Conservation (phyloP, 2,113 vertebrate genomes). For the Brachypteracias leptosomus region DNA sequence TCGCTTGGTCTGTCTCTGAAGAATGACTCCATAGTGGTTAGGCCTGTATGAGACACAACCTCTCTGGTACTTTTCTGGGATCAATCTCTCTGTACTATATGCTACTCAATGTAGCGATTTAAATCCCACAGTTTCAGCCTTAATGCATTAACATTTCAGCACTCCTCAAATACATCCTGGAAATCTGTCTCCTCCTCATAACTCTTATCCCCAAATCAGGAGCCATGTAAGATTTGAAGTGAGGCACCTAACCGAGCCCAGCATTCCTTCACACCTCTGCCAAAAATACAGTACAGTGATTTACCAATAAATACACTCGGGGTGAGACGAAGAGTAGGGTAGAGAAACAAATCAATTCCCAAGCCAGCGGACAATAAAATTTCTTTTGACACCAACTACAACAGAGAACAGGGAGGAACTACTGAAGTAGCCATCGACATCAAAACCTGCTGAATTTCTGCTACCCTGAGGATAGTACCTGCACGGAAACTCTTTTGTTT, state of each 20-base stretch:
- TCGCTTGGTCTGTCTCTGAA: conserved; percentile 52
- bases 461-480: background rate
- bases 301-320: background rate
- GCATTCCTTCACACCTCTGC: background rate
- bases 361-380: background rate
- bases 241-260: background rate
- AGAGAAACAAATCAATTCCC: background rate
- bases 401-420: background rate
- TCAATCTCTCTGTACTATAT: conserved; percentile 52
- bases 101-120: conserved; percentile 20
- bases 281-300: background rate
- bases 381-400: background rate
- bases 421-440: background rate
- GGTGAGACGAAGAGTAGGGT: rapidly evolving
- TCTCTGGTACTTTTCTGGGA: conserved; percentile 49
- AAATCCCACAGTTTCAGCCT: conserved; percentile 46
- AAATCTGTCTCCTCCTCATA: background rate
- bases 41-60: conserved; percentile 61
- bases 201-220: background rate
- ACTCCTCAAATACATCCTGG: background rate
- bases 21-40: conserved; percentile 55
- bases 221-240: background rate
- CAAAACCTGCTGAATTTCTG: background rate
- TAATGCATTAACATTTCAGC: conserved; percentile 32
- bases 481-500: background rate